Conservation (phyloP, 2,797 vertebrate genomes). For the Salarias fasciatus region DNA sequence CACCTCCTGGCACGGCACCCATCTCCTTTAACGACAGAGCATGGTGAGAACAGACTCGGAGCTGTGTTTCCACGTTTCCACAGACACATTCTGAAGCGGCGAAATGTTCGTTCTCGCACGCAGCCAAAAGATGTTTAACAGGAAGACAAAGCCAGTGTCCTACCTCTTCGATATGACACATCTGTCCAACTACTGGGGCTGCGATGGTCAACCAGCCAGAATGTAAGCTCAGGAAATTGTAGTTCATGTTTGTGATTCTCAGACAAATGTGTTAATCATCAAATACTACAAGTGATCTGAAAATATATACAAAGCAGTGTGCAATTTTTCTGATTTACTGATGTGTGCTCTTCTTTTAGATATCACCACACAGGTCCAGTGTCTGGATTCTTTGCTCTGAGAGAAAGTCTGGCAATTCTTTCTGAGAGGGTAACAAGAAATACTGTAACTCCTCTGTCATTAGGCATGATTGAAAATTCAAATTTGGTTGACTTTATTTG, state of each 20-base stretch:
- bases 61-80: neutral
- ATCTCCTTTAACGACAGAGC: constrained; percentile 95
- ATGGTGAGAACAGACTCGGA: constrained; percentile 78
- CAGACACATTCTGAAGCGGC: no score
- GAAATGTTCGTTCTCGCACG: constrained; percentile 20
- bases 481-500: no score
- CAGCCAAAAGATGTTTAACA: constrained; percentile 91
- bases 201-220: constrained; percentile 83
- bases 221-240: constrained; percentile 61
- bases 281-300: no score
- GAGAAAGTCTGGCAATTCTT: constrained; percentile 91
- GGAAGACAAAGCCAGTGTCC: constrained; percentile 90
- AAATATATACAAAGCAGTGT: no score
- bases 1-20: constrained; percentile 90
- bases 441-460: constrained; percentile 1
- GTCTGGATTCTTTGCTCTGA: constrained; percentile 86
- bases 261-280: neutral
- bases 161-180: constrained; percentile 90
- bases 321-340: neutral
- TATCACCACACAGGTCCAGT: constrained; percentile 94
- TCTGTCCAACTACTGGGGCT: constrained; percentile 93
- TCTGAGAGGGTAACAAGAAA: constrained; percentile 84
- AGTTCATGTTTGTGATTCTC: no score
- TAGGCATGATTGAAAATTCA: no score
- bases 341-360: constrained; percentile 73